Conservation (phyloP, 2,797 vertebrate species). For the Lagocephalus sceleratus region DNA sequence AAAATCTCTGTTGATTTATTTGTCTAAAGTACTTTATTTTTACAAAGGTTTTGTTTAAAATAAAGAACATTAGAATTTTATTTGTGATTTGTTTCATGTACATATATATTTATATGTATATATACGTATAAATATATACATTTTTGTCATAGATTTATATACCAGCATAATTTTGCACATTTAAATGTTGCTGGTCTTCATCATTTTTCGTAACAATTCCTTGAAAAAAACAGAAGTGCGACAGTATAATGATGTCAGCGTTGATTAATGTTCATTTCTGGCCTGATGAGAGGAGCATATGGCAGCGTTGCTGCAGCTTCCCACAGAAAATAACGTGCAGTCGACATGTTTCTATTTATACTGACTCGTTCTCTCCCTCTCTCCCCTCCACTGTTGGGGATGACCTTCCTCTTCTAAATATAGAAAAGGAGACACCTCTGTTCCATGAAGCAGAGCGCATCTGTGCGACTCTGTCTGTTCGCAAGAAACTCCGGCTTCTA, state of each 20-base stretch:
- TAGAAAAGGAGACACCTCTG: conserved; percentile 56
- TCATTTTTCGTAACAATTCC: too few species aligned
- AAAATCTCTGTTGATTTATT: background rate
- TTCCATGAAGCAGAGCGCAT: conserved; percentile 31
- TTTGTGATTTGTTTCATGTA: too few species aligned
- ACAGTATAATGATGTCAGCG: too few species aligned
- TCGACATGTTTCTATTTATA: conserved; percentile 17
- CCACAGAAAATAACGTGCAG: background rate
- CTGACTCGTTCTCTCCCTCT: conserved; percentile 13
- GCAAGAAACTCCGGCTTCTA: conserved; percentile 2
- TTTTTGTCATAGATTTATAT: background rate
- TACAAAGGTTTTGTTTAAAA: background rate
- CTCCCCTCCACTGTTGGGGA: conserved; percentile 32
- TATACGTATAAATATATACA: background rate
- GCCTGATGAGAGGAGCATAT: too few species aligned
- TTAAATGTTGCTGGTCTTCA: background rate
- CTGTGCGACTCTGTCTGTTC: background rate
- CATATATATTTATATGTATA: too few species aligned
- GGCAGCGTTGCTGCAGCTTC: too few species aligned
- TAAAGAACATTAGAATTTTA: too few species aligned
- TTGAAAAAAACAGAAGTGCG: too few species aligned
- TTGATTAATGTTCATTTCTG: too few species aligned
- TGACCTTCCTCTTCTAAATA: conserved; percentile 59
- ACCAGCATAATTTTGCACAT: background rate
- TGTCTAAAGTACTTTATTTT: background rate